A percentile compares a stretch with the other conserved stretches of the same genome.
phyloP scores from a whole-genome alignment of 2,113 vertebrate genomes.

The Dipodomys stephensi region DNA sequence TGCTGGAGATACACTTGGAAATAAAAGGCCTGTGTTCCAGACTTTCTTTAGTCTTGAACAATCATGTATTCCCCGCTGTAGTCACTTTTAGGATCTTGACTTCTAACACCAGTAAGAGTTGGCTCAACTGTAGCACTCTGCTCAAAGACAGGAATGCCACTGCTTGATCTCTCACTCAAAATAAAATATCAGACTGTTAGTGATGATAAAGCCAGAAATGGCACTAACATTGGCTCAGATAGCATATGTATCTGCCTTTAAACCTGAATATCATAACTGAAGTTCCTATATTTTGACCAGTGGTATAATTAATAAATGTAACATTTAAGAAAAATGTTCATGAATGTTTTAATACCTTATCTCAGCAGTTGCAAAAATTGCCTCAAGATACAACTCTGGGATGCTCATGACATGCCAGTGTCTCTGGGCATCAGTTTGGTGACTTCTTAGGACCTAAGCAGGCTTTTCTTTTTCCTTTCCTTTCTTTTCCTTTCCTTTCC shows the following conservation, averaged over 20 bases:
- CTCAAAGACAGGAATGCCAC: background rate
- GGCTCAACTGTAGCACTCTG: background rate
- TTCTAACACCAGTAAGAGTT: background rate
- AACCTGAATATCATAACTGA: background rate
- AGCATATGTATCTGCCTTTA: background rate
- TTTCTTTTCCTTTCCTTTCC: no score
- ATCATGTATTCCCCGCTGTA: no score
- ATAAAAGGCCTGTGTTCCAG: background rate
- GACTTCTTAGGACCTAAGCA: no score
- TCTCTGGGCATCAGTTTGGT: no score
- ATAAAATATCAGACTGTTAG: background rate
- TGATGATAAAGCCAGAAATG: background rate
- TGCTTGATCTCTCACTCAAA: background rate
- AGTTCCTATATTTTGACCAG: background rate
- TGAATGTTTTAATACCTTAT: background rate
- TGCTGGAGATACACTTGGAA: background rate
- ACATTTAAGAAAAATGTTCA: background rate
- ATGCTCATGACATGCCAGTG: background rate
- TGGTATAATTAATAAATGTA: background rate
- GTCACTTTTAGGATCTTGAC: background rate
- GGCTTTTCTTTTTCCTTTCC: no score
- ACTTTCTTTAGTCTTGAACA: background rate
- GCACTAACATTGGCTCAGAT: background rate
- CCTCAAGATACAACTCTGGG: rapidly evolving
- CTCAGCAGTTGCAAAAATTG: background rate